A percentile compares a stretch with the other conserved stretches of the same genome.
These are phyloP conservation scores for Athene cunicularia DNA, from an alignment of 2,113 vertebrate genomes.

Conservation along the genomic window DNA sequence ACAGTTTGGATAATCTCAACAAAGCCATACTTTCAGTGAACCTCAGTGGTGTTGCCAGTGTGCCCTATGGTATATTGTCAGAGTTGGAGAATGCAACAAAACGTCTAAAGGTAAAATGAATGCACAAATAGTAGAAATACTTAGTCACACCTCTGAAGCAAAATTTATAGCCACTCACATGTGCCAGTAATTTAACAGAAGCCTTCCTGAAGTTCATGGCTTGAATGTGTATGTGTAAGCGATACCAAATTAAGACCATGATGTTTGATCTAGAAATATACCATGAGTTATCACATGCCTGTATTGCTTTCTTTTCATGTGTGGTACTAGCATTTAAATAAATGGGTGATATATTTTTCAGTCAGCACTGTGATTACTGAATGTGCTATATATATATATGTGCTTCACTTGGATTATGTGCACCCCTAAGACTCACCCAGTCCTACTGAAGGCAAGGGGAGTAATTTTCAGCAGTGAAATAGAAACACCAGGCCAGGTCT, in stretches of 20 bases:
- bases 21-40: conserved; percentile 78
- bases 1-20: conserved; percentile 75
- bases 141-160: not conserved
- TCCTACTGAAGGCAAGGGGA: not conserved
- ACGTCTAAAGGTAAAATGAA: conserved; percentile 76
- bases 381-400: not conserved
- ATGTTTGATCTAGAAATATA: not conserved
- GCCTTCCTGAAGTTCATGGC: not conserved
- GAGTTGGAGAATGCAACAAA: conserved; percentile 81
- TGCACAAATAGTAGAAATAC: not conserved
- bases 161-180: not conserved
- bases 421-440: not conserved
- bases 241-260: not conserved
- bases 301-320: not conserved
- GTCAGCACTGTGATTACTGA: not conserved
- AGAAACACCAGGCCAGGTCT: not conserved
- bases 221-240: not conserved
- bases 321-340: not conserved
- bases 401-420: not conserved
- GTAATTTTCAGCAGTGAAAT: not conserved
- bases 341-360: not conserved
- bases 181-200: not conserved
- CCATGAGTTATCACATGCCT: not conserved
- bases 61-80: conserved; percentile 78
- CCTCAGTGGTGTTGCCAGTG: conserved; percentile 69